These are phyloP conservation scores for Nasonia vitripennis DNA, from an alignment of 1,140 invertebrate species.

Conservation along the genomic window DNA sequence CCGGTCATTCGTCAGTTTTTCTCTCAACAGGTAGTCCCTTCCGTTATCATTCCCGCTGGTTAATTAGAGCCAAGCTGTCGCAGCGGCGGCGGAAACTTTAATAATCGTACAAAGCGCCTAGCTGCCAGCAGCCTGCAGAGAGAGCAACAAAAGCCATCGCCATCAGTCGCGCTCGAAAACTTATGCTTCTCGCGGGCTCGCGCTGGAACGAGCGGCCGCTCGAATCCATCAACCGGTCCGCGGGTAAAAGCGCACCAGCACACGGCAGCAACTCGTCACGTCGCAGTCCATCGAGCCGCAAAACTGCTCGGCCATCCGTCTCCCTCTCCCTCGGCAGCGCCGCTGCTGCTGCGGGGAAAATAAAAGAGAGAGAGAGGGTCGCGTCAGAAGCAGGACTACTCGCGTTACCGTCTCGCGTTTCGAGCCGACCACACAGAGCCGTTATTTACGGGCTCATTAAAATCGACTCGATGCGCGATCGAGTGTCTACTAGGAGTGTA, in stretches of 20 bases:
- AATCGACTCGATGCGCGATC: not conserved
- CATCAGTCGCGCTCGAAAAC: not conserved
- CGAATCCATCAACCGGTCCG: not conserved
- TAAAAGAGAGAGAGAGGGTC: not conserved
- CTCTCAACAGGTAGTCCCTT: no score
- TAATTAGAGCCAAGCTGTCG: not conserved
- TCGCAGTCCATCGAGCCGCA: not conserved
- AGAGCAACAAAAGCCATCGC: not conserved
- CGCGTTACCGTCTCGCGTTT: constrained; percentile 20
- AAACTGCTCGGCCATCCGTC: not conserved
- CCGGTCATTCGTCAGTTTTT: not conserved
- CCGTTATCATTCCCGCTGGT: not conserved
- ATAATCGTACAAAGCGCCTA: not conserved
- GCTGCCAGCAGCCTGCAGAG: not conserved
- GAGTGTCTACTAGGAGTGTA: not conserved
- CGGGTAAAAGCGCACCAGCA: no score
- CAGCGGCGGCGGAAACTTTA: not conserved
- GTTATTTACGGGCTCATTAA: constrained; percentile 39
- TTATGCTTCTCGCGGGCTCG: not conserved
- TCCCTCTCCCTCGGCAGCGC: not conserved
- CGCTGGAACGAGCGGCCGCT: not conserved
- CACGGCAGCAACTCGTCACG: not conserved
- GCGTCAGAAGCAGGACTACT: not conserved
- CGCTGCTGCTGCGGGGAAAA: not conserved
- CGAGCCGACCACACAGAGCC: not conserved